Evolutionary conservation across 2,888 invertebrate genomes (phyloP).

Genomic region (Synanthedon tipuliformis): DNA sequence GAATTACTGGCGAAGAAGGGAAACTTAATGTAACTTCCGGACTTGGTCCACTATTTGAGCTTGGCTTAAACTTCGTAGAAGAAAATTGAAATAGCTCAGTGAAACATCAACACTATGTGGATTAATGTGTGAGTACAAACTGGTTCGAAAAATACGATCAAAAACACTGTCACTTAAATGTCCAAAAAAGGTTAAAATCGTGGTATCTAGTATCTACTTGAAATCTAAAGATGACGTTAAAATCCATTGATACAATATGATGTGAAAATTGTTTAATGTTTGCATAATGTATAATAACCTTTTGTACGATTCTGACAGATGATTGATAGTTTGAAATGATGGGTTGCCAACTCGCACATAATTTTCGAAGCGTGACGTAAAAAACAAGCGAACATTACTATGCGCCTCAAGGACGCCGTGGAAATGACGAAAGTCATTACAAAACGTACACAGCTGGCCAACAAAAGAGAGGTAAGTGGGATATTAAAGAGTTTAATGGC

Average conservation of each 20-base stretch:
- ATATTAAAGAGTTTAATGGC: slow-evolving; percentile 4
- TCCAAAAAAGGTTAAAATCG: too few species aligned
- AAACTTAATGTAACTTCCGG: too few species aligned
- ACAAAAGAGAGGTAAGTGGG: slow-evolving; percentile 8
- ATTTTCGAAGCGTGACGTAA: slow-evolving; percentile 3
- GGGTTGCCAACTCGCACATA: not conserved
- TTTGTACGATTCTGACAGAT: not conserved
- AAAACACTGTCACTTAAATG: too few species aligned
- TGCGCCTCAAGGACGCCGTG: slow-evolving; percentile 6
- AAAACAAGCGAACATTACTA: slow-evolving; percentile 4
- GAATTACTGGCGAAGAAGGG: too few species aligned
- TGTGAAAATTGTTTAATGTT: not conserved
- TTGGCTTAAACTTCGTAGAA: too few species aligned
- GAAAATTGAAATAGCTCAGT: too few species aligned
- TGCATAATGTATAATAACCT: not conserved
- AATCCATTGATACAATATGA: not conserved
- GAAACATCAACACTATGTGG: too few species aligned
- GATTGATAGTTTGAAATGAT: not conserved
- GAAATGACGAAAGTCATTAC: slow-evolving; percentile 6
- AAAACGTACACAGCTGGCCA: slow-evolving; percentile 5
- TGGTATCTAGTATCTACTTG: too few species aligned
- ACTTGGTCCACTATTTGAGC: too few species aligned
- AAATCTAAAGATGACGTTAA: not conserved
- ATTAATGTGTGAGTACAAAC: too few species aligned
- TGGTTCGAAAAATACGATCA: too few species aligned